phyloP scores from a whole-genome alignment of 2,113 vertebrate genomes.

The Monopterus albus region DNA sequence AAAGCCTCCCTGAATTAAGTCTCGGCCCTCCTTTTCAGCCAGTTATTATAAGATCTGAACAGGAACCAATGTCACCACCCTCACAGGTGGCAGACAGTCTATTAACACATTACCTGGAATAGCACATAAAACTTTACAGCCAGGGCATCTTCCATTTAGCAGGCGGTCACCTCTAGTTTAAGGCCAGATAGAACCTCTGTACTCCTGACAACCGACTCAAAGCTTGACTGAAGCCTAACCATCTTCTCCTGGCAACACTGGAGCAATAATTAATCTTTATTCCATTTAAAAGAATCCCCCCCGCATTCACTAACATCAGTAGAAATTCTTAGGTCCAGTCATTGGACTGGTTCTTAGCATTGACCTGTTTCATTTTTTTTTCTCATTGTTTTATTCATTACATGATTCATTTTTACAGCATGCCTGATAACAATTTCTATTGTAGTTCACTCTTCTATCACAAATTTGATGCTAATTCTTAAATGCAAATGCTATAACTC shows the following conservation, averaged over 20 bases:
- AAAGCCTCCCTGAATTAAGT: neutral
- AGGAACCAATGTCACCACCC: neutral
- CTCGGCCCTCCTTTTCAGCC: conserved; percentile 1
- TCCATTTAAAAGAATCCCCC: neutral
- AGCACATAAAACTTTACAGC: conserved; percentile 53
- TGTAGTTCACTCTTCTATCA: too few relatives aligned
- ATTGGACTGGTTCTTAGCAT: neutral
- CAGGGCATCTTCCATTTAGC: conserved; percentile 52
- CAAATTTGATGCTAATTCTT: too few relatives aligned
- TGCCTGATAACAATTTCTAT: too few relatives aligned
- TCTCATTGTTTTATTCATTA: too few relatives aligned
- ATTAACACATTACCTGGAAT: conserved; percentile 63
- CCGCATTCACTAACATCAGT: neutral
- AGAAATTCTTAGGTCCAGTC: neutral
- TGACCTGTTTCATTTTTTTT: too few relatives aligned
- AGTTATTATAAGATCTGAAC: conserved; percentile 13
- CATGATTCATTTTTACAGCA: too few relatives aligned
- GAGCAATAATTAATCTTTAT: neutral
- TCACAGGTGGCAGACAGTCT: conserved; percentile 49
- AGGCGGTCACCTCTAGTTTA: conserved; percentile 41
- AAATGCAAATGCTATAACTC: too few relatives aligned
- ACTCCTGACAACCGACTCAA: conserved; percentile 8
- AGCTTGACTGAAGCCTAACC: conserved; percentile 4
- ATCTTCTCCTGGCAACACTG: conserved; percentile 6
- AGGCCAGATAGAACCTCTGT: conserved; percentile 15